Base-by-base conservation (phyloP, 2,888 invertebrate species). In the Argyresthia albistria region DNA sequence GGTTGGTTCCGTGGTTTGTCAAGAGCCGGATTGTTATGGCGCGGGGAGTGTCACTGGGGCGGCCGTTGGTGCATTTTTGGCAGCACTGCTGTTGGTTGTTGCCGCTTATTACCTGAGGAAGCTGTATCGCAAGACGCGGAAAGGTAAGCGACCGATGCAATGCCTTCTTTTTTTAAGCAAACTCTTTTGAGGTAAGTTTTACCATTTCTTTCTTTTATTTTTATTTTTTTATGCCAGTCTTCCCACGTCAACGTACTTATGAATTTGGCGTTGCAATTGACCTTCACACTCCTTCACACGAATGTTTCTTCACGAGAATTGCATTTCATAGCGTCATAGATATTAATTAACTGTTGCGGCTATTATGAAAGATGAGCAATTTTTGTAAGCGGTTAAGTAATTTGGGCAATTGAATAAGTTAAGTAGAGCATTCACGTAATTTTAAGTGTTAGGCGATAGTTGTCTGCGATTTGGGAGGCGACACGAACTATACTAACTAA, bases 21-120 rank as follows among this genome's bases (percentile, higher is more conserved):
- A 86, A 71, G 80, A 73, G 64, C 74, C 68, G 56, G 73, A 76
- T 65, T 92, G 92, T 77, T 92, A 90, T 79, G 90, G 91, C 63
- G 88, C 91, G 64, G 93, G 92, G 59, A 91, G 92, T 69, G 89
- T 94, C 56, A 92, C 92, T 55, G 91, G 92, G 55, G 91, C 93
- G 59, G 92, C 93, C 56, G 88, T 93, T 61, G 91, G 93, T 64
- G 92, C 93, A 61, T 90, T 93, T 69, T 69, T 93, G 61, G 89
- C 90, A 60, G 92, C 92, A 60, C 77, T 91, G 54, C 71, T 92
- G 53, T 76, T 93, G 54, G 81, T 91, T 42, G 90, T 83, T 53
- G 81, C 89, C 43, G 88, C 84, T 54, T 89, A 87, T 66, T 82
- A 90, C 66, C 71, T 91, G 61, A 90, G 90, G 73, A 89, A 88